phyloP scores from a whole-genome alignment of 1,140 invertebrate genomes.

The Himalopsyche phryganea region DNA sequence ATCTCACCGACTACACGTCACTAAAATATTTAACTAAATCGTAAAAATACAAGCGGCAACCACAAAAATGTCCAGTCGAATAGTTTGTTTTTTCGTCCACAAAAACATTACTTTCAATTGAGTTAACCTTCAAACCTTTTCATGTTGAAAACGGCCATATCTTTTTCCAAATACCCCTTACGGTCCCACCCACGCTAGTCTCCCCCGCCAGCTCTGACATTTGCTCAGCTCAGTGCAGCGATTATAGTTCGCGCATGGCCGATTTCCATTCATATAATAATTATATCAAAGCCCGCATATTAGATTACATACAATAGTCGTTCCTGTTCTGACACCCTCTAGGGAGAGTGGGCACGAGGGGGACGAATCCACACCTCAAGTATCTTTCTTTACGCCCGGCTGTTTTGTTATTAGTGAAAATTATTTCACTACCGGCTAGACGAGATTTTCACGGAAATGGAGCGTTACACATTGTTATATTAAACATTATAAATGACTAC shows the following conservation, averaged over 20 bases:
- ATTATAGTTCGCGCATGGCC: constrained; percentile 30
- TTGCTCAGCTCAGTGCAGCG: constrained; percentile 31
- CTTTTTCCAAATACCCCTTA: constrained; percentile 1
- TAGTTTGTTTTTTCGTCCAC: constrained; percentile 23
- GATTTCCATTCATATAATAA: constrained; percentile 31
- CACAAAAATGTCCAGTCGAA: constrained; percentile 11
- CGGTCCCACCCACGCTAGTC: neutral
- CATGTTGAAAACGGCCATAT: constrained; percentile 24
- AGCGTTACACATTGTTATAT: too few relatives aligned
- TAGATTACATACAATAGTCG: constrained; percentile 20
- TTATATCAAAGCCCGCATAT: constrained; percentile 32
- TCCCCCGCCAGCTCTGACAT: constrained; percentile 19
- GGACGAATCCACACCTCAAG: constrained; percentile 8
- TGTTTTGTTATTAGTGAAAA: constrained; percentile 16
- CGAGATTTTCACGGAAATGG: neutral
- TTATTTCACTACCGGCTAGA: constrained; percentile 15
- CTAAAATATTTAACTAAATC: neutral
- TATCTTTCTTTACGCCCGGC: constrained; percentile 10
- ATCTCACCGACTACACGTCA: neutral
- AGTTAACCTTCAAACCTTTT: constrained; percentile 31
- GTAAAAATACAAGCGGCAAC: neutral
- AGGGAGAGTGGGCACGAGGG: neutral
- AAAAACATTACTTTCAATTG: constrained; percentile 30
- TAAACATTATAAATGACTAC: too few relatives aligned
- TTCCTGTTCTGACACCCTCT: constrained; percentile 4